Conservation (phyloP, 2,797 vertebrate species). For the Acipenser oxyrinchus region DNA sequence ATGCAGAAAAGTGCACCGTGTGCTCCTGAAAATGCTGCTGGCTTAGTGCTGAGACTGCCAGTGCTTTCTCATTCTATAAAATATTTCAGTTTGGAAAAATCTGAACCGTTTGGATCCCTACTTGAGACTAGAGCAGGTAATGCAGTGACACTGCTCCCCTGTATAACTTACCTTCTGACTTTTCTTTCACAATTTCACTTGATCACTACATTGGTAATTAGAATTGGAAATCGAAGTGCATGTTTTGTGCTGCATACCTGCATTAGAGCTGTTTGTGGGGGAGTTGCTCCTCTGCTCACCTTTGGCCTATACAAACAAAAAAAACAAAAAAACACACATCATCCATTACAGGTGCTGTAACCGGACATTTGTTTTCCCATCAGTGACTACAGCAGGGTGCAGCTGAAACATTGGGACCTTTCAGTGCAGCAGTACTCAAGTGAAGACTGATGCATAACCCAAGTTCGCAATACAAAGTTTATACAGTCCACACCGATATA, state of each 20-base stretch:
- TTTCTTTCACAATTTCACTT: no score
- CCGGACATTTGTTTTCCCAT: not conserved
- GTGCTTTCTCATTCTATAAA: no score
- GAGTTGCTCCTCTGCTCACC: constrained; percentile 83
- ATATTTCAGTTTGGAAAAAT: no score
- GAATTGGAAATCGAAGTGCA: not conserved
- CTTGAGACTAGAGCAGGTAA: no score
- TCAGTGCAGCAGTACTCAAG: not conserved
- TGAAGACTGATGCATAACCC: no score
- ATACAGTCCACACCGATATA: not conserved
- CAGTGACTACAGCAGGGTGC: not conserved
- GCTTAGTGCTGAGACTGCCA: no score
- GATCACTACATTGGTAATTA: not conserved
- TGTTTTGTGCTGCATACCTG: constrained; percentile 53
- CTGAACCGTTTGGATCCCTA: no score
- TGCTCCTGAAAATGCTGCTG: no score
- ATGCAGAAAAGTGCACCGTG: no score
- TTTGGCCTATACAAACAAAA: constrained; percentile 62
- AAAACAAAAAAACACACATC: not conserved
- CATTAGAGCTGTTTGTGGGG: constrained; percentile 71
- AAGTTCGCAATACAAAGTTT: not conserved
- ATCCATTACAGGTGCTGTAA: not conserved
- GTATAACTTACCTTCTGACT: no score
- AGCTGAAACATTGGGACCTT: not conserved
- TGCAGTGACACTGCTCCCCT: no score